Conservation (phyloP, 2,888 invertebrate genomes). For the Acrobasis suavella region DNA sequence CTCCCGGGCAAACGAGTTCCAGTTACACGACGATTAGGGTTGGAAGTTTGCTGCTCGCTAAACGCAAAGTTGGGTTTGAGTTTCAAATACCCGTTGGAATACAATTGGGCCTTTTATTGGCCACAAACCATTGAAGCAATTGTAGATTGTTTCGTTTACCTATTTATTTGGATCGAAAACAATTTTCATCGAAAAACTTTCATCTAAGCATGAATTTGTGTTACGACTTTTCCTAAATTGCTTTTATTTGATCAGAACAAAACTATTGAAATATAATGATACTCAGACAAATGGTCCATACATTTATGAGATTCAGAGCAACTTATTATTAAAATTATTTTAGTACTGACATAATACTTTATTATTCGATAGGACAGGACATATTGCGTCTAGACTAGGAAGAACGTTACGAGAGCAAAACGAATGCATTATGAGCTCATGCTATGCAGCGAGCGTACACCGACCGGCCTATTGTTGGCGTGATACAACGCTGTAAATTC, state of each 20-base stretch:
- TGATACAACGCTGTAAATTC: slow-evolving; percentile 68
- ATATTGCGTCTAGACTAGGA: slow-evolving; percentile 76
- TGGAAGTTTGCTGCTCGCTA: slow-evolving; percentile 37
- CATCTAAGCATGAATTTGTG: neutral
- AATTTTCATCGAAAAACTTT: slow-evolving; percentile 18
- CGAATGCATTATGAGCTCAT: slow-evolving; percentile 45
- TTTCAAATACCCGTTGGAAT: slow-evolving; percentile 36
- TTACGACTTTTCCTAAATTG: neutral
- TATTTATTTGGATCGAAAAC: slow-evolving; percentile 27
- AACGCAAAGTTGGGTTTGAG: slow-evolving; percentile 39
- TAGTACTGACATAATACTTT: slow-evolving; percentile 31
- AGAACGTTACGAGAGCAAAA: slow-evolving; percentile 73
- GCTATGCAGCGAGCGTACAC: slow-evolving; percentile 51
- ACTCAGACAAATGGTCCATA: neutral
- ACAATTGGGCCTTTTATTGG: slow-evolving; percentile 34
- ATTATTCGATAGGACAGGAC: slow-evolving; percentile 65
- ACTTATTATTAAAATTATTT: neutral
- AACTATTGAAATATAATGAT: neutral
- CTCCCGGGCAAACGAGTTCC: slow-evolving; percentile 44
- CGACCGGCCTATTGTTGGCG: slow-evolving; percentile 75
- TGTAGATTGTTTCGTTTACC: slow-evolving; percentile 11
- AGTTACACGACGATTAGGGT: slow-evolving; percentile 44
- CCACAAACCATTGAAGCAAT: slow-evolving; percentile 26
- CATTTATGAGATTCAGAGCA: neutral
- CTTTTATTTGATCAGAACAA: slow-evolving; percentile 1